Evolutionary conservation across 1,140 invertebrate species (phyloP).

Genomic region (Parasteatoda tepidariorum): DNA sequence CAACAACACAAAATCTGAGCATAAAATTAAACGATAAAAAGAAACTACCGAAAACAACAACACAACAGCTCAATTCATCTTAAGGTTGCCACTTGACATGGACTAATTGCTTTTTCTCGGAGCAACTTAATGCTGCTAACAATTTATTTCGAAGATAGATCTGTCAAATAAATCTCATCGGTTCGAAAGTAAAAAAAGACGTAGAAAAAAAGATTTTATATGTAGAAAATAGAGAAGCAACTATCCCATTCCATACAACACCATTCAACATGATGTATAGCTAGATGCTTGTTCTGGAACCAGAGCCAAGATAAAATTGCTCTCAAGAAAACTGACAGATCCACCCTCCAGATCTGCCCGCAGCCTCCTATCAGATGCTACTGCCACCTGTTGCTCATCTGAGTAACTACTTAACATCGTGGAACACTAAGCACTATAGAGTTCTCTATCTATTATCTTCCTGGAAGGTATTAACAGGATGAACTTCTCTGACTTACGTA

Average conservation of each 20-base stretch:
- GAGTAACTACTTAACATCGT: constrained; percentile 33
- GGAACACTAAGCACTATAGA: neutral
- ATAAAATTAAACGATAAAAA: too few relatives aligned
- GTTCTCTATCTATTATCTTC: constrained; percentile 16
- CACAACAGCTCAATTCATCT: too few relatives aligned
- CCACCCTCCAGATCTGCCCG: constrained; percentile 50
- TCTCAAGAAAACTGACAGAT: constrained; percentile 42
- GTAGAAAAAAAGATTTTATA: neutral
- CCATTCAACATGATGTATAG: constrained; percentile 46
- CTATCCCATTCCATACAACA: neutral
- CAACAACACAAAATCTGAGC: too few relatives aligned
- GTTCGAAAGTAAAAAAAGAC: neutral
- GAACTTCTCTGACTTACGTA: constrained; percentile 21
- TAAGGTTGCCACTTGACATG: neutral
- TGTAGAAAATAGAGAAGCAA: neutral
- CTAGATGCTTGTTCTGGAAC: constrained; percentile 6
- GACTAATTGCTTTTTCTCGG: neutral
- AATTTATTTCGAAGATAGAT: neutral
- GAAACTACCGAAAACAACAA: too few relatives aligned
- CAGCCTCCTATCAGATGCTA: constrained; percentile 44
- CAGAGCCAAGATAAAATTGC: constrained; percentile 23
- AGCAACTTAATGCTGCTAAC: neutral
- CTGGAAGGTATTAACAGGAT: constrained; percentile 40
- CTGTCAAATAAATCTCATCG: neutral
- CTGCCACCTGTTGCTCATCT: constrained; percentile 47